Base-by-base conservation (phyloP, 2,888 invertebrate genomes). In the Acleris cristana region DNA sequence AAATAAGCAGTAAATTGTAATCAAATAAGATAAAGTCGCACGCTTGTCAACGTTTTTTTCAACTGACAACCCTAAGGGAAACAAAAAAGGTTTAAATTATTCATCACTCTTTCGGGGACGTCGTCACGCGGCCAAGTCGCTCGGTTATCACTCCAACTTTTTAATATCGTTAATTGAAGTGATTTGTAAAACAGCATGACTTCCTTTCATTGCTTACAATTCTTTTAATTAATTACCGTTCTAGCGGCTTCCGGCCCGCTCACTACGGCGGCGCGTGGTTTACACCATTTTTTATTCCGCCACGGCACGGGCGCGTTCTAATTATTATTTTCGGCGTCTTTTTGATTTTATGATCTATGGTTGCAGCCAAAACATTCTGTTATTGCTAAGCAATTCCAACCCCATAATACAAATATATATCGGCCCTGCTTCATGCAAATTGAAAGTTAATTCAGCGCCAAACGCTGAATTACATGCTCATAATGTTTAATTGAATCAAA, bases 181-280 rank as follows among this genome's bases (percentile, higher is more conserved):
- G 91, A 92, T 92, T 92, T 92, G 92, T 92, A 90, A 91, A 92
- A 91, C 92, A 92, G 92, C 92, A 88, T 85, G 92, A 90, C 89
- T 90, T 66, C 89, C 91, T 92, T 92, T 92, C 92, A 86, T 89
- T 90, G 91, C 92, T 88, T 88, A 91, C 91, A 86, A 90, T 91
- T 90, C 88, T 85, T 88, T 89, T 90, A 92, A 92, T 92, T 92
- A 92, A 92, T 92, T 92, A 90, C 88, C 80, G 84, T 90, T 89
- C 83, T 81, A 86, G 82, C 83, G 83, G 90, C 92, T 92, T 90
- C 92, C 91, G 92, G 90, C 90, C 81, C 80, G 81, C 77, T 82
- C 81, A 77, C 79, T 76, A 81, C 81, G 78, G 80, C 82, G 80
- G 80, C 82, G 80, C 82, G 84, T 82, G 84, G 83, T 81, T 83